phyloP scores from a whole-genome alignment of 2,113 vertebrate species.

The Euleptes europaea region DNA sequence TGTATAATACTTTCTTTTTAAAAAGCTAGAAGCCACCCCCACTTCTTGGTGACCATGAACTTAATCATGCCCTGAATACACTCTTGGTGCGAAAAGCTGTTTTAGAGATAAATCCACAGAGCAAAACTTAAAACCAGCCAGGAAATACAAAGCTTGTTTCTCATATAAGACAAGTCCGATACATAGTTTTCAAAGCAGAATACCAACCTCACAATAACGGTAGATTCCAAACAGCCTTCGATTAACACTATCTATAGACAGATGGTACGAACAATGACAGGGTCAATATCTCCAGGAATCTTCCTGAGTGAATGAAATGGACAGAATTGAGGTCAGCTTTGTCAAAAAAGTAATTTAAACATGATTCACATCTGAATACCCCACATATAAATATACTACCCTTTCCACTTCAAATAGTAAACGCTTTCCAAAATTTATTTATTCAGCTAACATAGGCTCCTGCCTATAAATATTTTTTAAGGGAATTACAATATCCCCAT shows the following conservation, averaged over 20 bases:
- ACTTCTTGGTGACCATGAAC: not conserved
- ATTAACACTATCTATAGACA: not conserved
- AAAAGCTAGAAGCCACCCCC: not conserved
- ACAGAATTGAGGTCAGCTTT: rapidly evolving
- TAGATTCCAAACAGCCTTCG: not conserved
- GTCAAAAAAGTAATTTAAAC: rapidly evolving
- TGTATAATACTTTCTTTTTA: not conserved
- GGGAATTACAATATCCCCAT: too few species aligned
- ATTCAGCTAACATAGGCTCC: too few species aligned
- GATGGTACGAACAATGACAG: not conserved
- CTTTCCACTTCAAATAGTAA: too few species aligned
- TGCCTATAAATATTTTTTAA: too few species aligned
- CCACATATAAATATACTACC: too few species aligned
- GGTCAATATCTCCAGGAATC: not conserved
- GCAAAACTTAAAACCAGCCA: too few species aligned
- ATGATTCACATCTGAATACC: not conserved
- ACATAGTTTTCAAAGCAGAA: not conserved
- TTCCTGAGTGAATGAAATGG: not conserved
- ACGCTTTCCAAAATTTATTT: too few species aligned
- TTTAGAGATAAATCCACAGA: not conserved
- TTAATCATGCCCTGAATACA: not conserved
- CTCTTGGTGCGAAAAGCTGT: not conserved
- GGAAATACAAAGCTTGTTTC: not conserved
- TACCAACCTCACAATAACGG: not conserved
- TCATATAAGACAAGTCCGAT: not conserved